A percentile compares a stretch with the other conserved stretches of the same genome.
These are phyloP conservation scores for Himalopsyche anomala DNA, from an alignment of 2,888 invertebrate species.

Conservation along the genomic window DNA sequence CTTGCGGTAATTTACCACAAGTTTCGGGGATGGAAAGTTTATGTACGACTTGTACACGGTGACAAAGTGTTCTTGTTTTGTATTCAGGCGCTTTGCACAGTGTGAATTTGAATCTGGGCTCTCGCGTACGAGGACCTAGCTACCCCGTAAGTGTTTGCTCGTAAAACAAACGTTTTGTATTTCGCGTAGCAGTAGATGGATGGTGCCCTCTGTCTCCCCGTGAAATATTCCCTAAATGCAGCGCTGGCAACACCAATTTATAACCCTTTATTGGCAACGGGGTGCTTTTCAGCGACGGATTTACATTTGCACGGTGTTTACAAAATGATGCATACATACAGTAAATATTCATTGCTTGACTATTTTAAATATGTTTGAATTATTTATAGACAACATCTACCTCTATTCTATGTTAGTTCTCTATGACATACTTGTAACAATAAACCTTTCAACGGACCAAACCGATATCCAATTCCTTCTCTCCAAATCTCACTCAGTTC, in stretches of 20 bases:
- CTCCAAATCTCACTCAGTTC: too few relatives aligned
- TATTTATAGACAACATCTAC: too few relatives aligned
- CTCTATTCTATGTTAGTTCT: too few relatives aligned
- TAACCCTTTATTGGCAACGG: slow-evolving; percentile 32
- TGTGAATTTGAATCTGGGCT: neutral
- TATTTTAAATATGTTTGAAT: too few relatives aligned
- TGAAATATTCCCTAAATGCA: slow-evolving; percentile 38
- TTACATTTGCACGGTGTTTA: neutral
- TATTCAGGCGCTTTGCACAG: neutral
- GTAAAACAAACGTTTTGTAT: slow-evolving; percentile 24
- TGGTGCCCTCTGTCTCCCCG: neutral
- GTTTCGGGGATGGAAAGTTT: too few relatives aligned
- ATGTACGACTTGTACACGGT: neutral
- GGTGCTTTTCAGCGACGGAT: neutral
- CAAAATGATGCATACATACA: neutral
- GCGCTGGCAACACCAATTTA: slow-evolving; percentile 28
- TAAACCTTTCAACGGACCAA: too few relatives aligned
- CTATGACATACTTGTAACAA: too few relatives aligned
- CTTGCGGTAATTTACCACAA: too few relatives aligned
- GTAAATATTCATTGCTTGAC: too few relatives aligned
- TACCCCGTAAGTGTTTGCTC: neutral
- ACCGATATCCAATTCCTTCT: too few relatives aligned
- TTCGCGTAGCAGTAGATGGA: slow-evolving; percentile 10
- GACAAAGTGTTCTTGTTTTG: slow-evolving; percentile 17
- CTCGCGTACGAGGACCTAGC: neutral